Percentiles rank a stretch among this genome's conserved stretches.
Evolutionary conservation across 2,797 vertebrate genomes (phyloP).

Genomic region (Pangasius krempfi): DNA sequence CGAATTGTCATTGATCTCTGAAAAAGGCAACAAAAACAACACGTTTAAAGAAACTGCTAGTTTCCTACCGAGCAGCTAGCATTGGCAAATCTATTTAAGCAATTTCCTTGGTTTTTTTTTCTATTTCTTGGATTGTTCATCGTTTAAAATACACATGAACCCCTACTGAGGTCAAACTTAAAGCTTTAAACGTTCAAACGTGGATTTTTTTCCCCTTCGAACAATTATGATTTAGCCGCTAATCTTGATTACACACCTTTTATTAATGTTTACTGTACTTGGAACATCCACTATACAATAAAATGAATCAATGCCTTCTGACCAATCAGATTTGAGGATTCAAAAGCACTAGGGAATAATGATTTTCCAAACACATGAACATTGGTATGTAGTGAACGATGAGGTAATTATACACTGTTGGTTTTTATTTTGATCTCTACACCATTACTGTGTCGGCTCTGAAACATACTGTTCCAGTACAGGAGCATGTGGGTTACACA

Average conservation of each 20-base stretch:
- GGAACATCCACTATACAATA: not conserved
- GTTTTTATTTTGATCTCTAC: not conserved
- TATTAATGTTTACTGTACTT: not conserved
- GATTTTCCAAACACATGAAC: not conserved
- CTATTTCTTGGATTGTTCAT: not conserved
- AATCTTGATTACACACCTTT: not conserved
- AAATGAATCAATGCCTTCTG: not conserved
- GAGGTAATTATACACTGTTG: not conserved
- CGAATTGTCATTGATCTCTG: not conserved
- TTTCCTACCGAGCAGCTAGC: not conserved
- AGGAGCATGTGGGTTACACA: slow-evolving; percentile 47
- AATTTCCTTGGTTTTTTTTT: not conserved
- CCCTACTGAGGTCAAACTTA: not conserved
- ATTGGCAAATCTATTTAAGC: not conserved
- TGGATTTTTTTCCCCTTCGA: not conserved
- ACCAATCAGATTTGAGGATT: too few relatives aligned
- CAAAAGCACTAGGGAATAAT: not conserved
- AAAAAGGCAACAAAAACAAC: not conserved
- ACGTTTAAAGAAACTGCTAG: too few relatives aligned
- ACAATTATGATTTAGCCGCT: not conserved
- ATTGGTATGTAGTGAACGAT: not conserved
- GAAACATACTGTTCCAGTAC: slow-evolving; percentile 30
- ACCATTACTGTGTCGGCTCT: not conserved
- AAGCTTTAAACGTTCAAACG: not conserved
- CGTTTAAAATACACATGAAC: not conserved